A percentile compares a stretch with the other conserved stretches of the same genome.
These are phyloP conservation scores for Anoplopoma fimbria DNA, from an alignment of 2,113 vertebrate species.

Conservation along the genomic window DNA sequence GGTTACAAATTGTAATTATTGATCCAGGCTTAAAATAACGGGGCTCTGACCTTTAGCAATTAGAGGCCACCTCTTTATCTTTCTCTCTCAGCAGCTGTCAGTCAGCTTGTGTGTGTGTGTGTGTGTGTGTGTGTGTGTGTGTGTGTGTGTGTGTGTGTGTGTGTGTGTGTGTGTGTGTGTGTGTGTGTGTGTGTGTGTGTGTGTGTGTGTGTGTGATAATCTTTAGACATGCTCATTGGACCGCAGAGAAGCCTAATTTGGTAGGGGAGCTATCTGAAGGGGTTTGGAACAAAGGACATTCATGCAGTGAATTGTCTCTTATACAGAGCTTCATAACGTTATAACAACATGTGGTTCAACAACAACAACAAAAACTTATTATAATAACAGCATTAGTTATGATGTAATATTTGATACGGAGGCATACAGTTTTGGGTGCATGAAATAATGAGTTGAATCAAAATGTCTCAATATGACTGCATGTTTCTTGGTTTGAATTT, in stretches of 20 bases:
- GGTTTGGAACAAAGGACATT: slow-evolving; percentile 36
- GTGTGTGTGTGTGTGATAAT: slow-evolving; percentile 28
- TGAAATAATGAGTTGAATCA: slow-evolving; percentile 15
- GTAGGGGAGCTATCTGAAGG: slow-evolving; percentile 23
- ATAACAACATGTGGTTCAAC: slow-evolving; percentile 9
- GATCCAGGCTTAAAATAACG: slow-evolving; percentile 37
- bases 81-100: slow-evolving; percentile 50
- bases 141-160: slow-evolving; percentile 33
- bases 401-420: not conserved
- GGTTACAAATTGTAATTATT: slow-evolving; percentile 45
- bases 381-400: slow-evolving; percentile 6
- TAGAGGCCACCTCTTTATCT: slow-evolving; percentile 61
- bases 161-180: slow-evolving; percentile 26
- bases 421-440: not conserved
- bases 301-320: slow-evolving; percentile 3
- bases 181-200: slow-evolving; percentile 14
- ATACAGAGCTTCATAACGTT: not conserved
- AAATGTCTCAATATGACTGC: slow-evolving; percentile 8
- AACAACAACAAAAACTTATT: not conserved
- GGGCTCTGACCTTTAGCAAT: slow-evolving; percentile 65
- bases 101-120: slow-evolving; percentile 37
- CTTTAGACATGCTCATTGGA: slow-evolving; percentile 54
- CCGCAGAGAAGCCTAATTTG: slow-evolving; percentile 48
- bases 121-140: slow-evolving; percentile 30
- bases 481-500: slow-evolving; percentile 24